Evolutionary conservation across 2,797 vertebrate genomes (phyloP), one percentile per base, ranked within the genome.

Genomic region (Rhynchotus rufescens): DNA sequence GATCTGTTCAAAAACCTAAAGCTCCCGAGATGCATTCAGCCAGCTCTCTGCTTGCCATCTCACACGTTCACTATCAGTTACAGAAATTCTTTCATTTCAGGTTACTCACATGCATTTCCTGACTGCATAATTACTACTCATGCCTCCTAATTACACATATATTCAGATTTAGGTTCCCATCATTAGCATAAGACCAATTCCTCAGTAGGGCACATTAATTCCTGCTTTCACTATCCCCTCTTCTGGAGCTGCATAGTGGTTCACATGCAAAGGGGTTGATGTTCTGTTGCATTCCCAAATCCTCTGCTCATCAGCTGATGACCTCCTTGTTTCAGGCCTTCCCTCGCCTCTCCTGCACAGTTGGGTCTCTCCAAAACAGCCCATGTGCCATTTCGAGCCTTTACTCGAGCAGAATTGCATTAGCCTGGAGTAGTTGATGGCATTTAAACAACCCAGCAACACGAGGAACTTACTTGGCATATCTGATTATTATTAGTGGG

Each of bases 401-500:
- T 59, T 47, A 1, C 26, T 69, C 6, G 20, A 76, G 15, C 52
- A 74, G 26, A 23, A 15, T 13, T 44, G 19, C 68, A 71, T 36
- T 73, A 69, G 61, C 67, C 68, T 80, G 3, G 40, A 72, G 45
- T 9, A 82, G 61, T 34, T 49, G 17, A 30, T 0, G 84, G 23
- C 34, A 38, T 52, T 52, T 28, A 52, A 52, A 49, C 26, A 52
- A 54, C 38, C 17, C 34, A 76, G 47, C 45, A 75, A 30, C 52
- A 52, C 34, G 25, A 75, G 56, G 38, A 69, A 73, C 67, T 90
- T 69, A 4, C 76, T 79, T 44, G 60, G 59, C 44, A 47, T 86
- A 23, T 56, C 40, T 65, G 84, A 87, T 91, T 56, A 73, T 87
- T 86, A 74, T 69, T 89, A 38, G 57, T 45, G 40, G 23, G 81